A percentile compares a stretch with the other conserved stretches of the same genome.
These are phyloP conservation scores for Sebastes baramenuke DNA, from an alignment of 2,797 vertebrate genomes.

Conservation along the genomic window DNA sequence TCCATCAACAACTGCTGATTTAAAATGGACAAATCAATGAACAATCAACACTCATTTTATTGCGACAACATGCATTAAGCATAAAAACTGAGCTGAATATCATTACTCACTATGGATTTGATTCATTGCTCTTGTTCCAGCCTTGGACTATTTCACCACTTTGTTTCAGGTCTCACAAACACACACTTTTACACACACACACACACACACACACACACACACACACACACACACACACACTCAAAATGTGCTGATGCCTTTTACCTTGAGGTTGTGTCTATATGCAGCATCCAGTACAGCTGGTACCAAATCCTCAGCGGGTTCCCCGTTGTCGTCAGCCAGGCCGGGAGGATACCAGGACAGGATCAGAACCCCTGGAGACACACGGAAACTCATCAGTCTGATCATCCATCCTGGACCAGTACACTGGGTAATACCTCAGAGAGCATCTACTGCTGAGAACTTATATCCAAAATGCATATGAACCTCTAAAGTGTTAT, in stretches of 20 bases:
- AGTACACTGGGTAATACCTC: neutral
- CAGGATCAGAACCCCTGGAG: constrained; percentile 87
- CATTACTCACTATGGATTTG: neutral
- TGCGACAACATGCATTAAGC: neutral
- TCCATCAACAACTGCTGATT: neutral
- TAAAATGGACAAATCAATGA: neutral
- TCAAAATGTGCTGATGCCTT: constrained; percentile 36
- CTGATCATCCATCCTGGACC: neutral
- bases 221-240: neutral
- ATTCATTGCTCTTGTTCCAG: constrained; percentile 4
- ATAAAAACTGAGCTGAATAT: constrained; percentile 1
- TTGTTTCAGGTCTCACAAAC: neutral
- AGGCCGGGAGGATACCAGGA: constrained; percentile 90
- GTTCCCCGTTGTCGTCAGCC: constrained; percentile 88
- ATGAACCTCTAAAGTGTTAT: neutral
- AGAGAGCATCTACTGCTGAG: neutral
- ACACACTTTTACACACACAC: neutral
- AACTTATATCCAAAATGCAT: neutral
- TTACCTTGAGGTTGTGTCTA: constrained; percentile 91
- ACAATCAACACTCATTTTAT: neutral
- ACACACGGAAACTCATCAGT: constrained; percentile 11
- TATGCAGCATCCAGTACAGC: constrained; percentile 88
- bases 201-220: neutral
- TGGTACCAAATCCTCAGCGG: constrained; percentile 89
- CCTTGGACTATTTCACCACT: neutral